Percentiles rank a stretch among this genome's conserved stretches.
Evolutionary conservation across 2,113 vertebrate species (phyloP).

Genomic region (Macrotis lagotis): DNA sequence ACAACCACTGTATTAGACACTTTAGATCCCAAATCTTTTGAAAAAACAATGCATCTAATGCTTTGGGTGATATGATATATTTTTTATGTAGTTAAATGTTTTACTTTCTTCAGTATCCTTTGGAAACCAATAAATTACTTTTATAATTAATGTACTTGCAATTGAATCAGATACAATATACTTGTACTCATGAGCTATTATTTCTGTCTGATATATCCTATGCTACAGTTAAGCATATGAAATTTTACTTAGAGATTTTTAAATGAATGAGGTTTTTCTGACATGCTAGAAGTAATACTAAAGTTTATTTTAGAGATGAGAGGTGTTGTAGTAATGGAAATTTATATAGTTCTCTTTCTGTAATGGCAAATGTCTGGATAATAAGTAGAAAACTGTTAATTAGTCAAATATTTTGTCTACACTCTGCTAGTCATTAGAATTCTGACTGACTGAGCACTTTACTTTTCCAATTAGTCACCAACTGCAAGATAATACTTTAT

Average conservation of each 20-base stretch:
- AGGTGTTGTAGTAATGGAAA: neutral
- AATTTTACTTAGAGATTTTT: conserved; percentile 29
- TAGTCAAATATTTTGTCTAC: neutral
- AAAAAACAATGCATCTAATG: too few relatives aligned
- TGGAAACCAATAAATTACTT: neutral
- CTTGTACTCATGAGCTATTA: neutral
- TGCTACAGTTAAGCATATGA: neutral
- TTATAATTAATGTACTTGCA: conserved; percentile 5
- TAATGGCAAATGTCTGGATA: neutral
- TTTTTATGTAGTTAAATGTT: too few relatives aligned
- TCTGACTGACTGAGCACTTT: neutral
- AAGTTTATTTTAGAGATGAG: neutral
- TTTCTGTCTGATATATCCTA: neutral
- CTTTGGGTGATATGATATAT: too few relatives aligned
- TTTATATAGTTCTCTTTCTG: neutral
- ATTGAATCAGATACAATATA: neutral
- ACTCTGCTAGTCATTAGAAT: neutral
- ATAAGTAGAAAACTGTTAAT: conserved; percentile 2
- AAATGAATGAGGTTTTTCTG: conserved; percentile 12
- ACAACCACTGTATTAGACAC: too few relatives aligned
- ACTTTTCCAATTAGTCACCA: neutral
- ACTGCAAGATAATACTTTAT: neutral
- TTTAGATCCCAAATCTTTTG: too few relatives aligned
- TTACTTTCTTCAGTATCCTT: neutral
- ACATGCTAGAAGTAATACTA: neutral